Evolutionary conservation across 2,797 vertebrate genomes (phyloP).

Genomic region (Xiphophorus birchmanni): DNA sequence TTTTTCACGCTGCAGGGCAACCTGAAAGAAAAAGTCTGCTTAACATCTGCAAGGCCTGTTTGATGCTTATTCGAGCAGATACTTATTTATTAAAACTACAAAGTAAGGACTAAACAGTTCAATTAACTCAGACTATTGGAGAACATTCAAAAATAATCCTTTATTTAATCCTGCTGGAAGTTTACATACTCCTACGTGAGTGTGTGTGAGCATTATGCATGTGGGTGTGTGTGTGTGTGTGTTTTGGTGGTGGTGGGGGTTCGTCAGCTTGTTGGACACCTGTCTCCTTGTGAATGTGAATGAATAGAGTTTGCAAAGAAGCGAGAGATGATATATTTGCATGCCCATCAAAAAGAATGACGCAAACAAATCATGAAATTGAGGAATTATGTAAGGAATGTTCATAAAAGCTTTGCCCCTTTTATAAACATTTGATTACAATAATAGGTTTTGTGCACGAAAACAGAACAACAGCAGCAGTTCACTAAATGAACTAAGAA

Average conservation of each 20-base stretch:
- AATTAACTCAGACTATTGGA: background rate
- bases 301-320: conserved; percentile 37
- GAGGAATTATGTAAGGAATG: background rate
- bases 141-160: background rate
- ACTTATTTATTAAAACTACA: background rate
- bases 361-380: background rate
- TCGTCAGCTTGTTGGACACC: conserved; percentile 53
- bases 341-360: background rate
- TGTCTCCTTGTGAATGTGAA: conserved; percentile 31
- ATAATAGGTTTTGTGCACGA: background rate
- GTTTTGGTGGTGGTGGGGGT: background rate
- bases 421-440: no score
- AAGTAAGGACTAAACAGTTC: background rate
- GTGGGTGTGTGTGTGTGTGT: background rate
- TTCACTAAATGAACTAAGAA: background rate
- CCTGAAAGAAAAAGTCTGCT: background rate
- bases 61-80: background rate
- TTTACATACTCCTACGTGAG: background rate
- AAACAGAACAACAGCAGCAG: background rate
- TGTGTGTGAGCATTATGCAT: background rate
- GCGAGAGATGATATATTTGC: background rate
- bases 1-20: background rate
- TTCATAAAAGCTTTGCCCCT: no score
- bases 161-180: background rate
- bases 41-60: background rate